Conservation (phyloP, 2,797 vertebrate species). For the Hydrophis major region DNA sequence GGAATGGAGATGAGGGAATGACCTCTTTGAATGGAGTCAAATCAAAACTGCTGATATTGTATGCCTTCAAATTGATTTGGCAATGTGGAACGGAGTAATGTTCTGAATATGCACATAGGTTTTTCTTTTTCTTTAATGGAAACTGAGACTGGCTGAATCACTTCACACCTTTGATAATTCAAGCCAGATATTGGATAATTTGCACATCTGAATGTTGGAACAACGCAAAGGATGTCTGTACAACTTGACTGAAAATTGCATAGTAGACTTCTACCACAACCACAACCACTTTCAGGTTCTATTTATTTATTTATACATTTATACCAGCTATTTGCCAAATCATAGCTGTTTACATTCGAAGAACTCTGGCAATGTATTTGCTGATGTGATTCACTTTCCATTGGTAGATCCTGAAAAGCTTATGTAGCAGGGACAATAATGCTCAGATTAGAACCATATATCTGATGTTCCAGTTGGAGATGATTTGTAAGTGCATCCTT, state of each 20-base stretch:
- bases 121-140: background rate
- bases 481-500: background rate
- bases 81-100: background rate
- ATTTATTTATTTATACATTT: background rate
- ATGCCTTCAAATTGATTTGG: background rate
- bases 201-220: background rate
- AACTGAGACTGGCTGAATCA: background rate
- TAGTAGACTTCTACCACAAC: conserved; percentile 16
- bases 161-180: background rate
- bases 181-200: background rate
- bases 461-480: background rate
- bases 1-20: background rate
- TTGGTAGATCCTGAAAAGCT: background rate
- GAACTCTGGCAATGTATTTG: background rate
- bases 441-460: background rate
- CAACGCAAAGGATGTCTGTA: background rate
- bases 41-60: background rate
- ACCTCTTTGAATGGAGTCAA: background rate
- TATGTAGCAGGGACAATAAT: no score
- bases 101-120: background rate
- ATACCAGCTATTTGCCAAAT: background rate
- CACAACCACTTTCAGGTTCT: background rate
- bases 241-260: background rate
- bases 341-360: background rate
- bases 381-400: background rate